phyloP scores from a whole-genome alignment of 2,797 vertebrate species.

The Carcharodon carcharias region DNA sequence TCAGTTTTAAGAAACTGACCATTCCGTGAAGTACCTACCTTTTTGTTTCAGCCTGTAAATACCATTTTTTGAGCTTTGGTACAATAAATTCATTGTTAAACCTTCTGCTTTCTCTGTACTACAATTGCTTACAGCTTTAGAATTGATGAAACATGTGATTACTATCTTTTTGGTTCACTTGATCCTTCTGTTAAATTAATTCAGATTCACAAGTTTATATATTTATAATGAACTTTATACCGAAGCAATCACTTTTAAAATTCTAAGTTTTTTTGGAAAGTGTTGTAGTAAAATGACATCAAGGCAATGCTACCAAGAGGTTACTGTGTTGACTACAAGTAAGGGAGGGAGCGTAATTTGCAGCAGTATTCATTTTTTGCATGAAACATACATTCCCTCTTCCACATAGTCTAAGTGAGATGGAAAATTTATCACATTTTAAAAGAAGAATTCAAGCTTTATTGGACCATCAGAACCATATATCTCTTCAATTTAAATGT shows the following conservation, averaged over 20 bases:
- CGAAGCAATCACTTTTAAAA: neutral
- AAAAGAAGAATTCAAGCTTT: neutral
- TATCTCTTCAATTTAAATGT: too few relatives aligned
- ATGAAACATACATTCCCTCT: neutral
- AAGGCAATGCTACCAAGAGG: neutral
- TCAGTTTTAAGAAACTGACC: slow-evolving; percentile 51
- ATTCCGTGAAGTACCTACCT: slow-evolving; percentile 54
- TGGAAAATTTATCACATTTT: neutral
- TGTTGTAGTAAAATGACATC: neutral
- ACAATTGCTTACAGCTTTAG: neutral
- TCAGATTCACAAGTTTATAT: too few relatives aligned
- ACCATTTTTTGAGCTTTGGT: slow-evolving; percentile 55
- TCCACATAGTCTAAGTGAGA: neutral
- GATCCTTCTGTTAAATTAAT: neutral
- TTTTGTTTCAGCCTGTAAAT: slow-evolving; percentile 61
- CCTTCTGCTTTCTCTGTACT: neutral
- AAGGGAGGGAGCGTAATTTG: neutral
- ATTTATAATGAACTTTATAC: neutral
- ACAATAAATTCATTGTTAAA: slow-evolving; percentile 41
- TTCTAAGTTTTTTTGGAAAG: neutral
- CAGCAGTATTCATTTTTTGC: neutral
- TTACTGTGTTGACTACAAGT: neutral
- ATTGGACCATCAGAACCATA: too few relatives aligned
- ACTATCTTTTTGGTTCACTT: neutral
- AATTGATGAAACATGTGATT: neutral